Percentiles rank a stretch among this genome's conserved stretches.
Evolutionary conservation across 1,140 invertebrate genomes (phyloP).

Genomic region (Xylocopa sonorina): DNA sequence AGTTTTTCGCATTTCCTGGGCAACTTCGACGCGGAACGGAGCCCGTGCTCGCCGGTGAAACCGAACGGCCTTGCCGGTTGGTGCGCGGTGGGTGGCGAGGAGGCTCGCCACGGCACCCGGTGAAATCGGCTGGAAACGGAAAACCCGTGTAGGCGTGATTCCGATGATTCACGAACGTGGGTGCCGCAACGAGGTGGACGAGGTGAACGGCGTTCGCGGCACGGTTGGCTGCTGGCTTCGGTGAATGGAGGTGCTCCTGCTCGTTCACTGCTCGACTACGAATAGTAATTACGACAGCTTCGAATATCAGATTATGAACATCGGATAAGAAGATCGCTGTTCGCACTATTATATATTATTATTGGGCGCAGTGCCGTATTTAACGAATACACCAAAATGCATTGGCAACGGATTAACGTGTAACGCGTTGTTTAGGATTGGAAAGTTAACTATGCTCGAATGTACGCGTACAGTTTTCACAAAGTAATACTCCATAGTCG

Average conservation of each 20-base stretch:
- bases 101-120: background rate
- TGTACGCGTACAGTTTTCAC: too few species aligned
- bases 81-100: background rate
- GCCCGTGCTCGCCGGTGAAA: constrained; percentile 21
- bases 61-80: constrained; percentile 20
- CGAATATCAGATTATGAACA: too few species aligned
- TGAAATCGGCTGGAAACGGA: constrained; percentile 18
- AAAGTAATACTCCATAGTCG: too few species aligned
- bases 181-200: background rate
- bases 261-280: background rate
- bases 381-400: too few species aligned
- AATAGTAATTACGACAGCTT: too few species aligned
- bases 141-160: constrained; percentile 16
- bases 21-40: constrained; percentile 1
- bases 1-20: constrained; percentile 61
- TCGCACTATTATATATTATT: too few species aligned
- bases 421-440: too few species aligned
- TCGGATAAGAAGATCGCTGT: too few species aligned
- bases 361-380: too few species aligned
- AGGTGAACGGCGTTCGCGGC: constrained; percentile 1
- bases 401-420: too few species aligned
- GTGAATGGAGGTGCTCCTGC: background rate
- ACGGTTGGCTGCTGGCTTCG: too few species aligned
- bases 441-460: too few species aligned
- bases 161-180: constrained; percentile 28